Evolutionary conservation across 2,797 vertebrate genomes (phyloP), one percentile per base, ranked within the genome.

Genomic region (Leucoraja ocellata): DNA sequence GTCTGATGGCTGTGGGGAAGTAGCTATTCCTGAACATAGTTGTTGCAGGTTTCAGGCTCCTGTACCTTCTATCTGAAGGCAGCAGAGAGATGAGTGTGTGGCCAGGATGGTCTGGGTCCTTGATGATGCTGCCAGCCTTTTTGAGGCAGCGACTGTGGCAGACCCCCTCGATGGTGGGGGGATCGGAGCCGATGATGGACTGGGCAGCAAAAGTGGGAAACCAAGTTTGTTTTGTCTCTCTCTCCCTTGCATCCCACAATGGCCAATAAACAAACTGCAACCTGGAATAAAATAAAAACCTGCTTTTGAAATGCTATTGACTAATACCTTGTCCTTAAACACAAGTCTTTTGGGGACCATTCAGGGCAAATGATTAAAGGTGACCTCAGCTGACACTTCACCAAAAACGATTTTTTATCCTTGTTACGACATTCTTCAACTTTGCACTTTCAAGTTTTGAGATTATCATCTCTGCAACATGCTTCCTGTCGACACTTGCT

Each of bases 381-480:
- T 54, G 71, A 92, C 2, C 11, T 54, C 28, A 92, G 46, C 6
- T 92, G 46, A 11, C 4, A 46, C 4, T 92, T 54, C 46, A 28
- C 90, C 46, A 54, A 76, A 46, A 92, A 58, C 71, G 90, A 11
- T 76, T 25, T 54, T 3, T 36, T 2, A 92, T 11, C 25, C 54
- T 92, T 76, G 14, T 28, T 54, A 54, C 2, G 28, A 92, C 25
- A 74, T 73, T 74, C 23, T 74, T 76, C 46, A 92, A 16, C 90
- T 92, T 92, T 92, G 90, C 90, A n/a, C 76, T 92, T 76, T 14
- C 5, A 74, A 92, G 39, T 92, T 54, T 76, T 74, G 28, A 13
- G 25, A 46, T 3, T 9, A 76, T 92, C 7, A 28, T 92, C 58
- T 92, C 71, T 16, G 58, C 10, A 7, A 92, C 18, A 1, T 21